These are phyloP conservation scores for Bellardia pandia DNA, from an alignment of 2,888 invertebrate genomes.

Conservation along the genomic window DNA sequence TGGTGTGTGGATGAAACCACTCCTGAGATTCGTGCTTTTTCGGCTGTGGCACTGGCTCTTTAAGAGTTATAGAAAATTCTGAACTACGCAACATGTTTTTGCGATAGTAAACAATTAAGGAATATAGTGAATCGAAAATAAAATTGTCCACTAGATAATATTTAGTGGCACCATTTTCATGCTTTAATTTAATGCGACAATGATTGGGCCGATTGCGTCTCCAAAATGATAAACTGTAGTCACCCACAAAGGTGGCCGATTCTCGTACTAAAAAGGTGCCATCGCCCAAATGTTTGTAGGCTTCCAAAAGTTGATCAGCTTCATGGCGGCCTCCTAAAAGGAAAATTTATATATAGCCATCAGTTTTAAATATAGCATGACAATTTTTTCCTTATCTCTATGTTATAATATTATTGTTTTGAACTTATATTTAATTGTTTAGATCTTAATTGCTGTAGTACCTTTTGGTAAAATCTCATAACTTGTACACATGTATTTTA, in stretches of 20 bases:
- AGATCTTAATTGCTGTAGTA: too few relatives aligned
- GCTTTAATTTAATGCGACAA: slow-evolving; percentile 94
- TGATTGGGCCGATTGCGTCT: slow-evolving; percentile 95
- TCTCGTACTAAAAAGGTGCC: slow-evolving; percentile 97
- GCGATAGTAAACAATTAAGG: slow-evolving; percentile 95
- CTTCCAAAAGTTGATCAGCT: slow-evolving; percentile 88
- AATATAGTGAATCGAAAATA: slow-evolving; percentile 96
- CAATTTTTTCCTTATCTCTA: too few relatives aligned
- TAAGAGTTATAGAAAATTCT: slow-evolving; percentile 94
- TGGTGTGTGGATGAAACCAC: slow-evolving; percentile 95
- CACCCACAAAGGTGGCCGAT: slow-evolving; percentile 97
- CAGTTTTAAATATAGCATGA: not conserved
- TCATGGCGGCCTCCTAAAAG: slow-evolving; percentile 88
- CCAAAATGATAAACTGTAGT: slow-evolving; percentile 98
- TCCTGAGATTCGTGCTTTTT: slow-evolving; percentile 96
- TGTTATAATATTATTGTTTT: too few relatives aligned
- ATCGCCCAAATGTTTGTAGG: slow-evolving; percentile 93
- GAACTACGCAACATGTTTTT: slow-evolving; percentile 93
- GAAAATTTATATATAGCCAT: not conserved
- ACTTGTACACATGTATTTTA: too few relatives aligned
- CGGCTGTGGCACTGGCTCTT: slow-evolving; percentile 97
- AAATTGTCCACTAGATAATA: slow-evolving; percentile 95
- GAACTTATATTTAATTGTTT: too few relatives aligned
- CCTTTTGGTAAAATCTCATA: too few relatives aligned
- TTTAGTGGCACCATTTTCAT: slow-evolving; percentile 94